These are phyloP conservation scores for Pollachius pollachius DNA, from an alignment of 2,113 vertebrate species.

Conservation along the genomic window DNA sequence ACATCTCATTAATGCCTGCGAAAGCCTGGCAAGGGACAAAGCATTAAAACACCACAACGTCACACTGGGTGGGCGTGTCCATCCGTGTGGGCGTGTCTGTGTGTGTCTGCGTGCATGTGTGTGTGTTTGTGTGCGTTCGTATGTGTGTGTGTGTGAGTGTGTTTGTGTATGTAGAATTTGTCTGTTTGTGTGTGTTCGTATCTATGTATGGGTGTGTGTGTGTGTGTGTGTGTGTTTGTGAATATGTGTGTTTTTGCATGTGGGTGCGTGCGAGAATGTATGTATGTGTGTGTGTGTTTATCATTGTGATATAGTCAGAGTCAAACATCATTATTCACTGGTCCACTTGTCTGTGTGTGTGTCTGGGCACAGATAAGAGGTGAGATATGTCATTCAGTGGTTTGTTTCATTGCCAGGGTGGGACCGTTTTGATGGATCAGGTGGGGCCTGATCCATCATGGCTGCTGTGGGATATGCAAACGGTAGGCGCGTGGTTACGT, in stretches of 20 bases:
- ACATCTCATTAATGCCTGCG: constrained; percentile 47
- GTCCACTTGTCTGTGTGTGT: neutral
- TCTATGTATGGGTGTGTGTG: too few relatives aligned
- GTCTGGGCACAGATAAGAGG: neutral
- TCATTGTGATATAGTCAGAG: constrained; percentile 63
- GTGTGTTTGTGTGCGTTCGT: too few relatives aligned
- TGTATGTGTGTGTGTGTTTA: constrained; percentile 31
- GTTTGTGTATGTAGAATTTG: too few relatives aligned
- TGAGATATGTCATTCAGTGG: too few relatives aligned
- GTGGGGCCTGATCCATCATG: too few relatives aligned
- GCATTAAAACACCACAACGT: neutral
- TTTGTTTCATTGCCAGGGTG: too few relatives aligned
- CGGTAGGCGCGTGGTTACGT: neutral
- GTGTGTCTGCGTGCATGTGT: neutral
- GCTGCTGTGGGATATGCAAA: too few relatives aligned
- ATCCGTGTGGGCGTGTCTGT: constrained; percentile 6
- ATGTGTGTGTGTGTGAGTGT: too few relatives aligned
- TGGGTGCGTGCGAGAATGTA: neutral
- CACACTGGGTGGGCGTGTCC: constrained; percentile 7
- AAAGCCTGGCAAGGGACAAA: constrained; percentile 22
- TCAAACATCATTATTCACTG: constrained; percentile 42
- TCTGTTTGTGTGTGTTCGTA: too few relatives aligned
- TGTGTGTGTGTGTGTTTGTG: constrained; percentile 36
- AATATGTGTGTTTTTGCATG: too few relatives aligned
- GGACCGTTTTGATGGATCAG: too few relatives aligned